Percentiles rank a stretch among this genome's conserved stretches.
Evolutionary conservation across 2,797 vertebrate species (phyloP).

Genomic region (Pipistrellus pygmaeus): DNA sequence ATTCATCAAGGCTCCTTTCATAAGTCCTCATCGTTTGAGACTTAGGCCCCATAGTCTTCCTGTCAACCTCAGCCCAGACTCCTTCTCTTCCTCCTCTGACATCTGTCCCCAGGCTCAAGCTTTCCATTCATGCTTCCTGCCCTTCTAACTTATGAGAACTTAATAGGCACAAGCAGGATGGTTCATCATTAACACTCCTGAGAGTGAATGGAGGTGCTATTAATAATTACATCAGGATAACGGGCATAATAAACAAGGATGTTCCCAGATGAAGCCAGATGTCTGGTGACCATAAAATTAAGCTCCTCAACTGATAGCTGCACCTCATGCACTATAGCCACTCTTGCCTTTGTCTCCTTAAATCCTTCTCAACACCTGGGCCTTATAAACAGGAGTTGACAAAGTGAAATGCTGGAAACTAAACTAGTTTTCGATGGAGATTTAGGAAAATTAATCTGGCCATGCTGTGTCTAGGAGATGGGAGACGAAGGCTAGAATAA

Average conservation of each 20-base stretch:
- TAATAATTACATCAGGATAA: conserved; percentile 24
- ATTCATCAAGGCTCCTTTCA: background rate
- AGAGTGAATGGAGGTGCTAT: background rate
- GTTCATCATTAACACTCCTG: background rate
- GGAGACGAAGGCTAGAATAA: conserved; percentile 52
- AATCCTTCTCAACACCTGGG: background rate
- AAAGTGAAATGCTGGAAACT: conserved; percentile 8
- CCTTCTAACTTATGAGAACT: background rate
- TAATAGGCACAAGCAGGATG: background rate
- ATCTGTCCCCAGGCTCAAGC: background rate
- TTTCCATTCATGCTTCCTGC: background rate
- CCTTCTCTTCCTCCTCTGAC: background rate
- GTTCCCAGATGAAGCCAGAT: background rate
- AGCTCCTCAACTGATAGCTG: background rate
- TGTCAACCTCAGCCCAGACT: background rate
- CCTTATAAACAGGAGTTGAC: conserved; percentile 15
- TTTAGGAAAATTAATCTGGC: conserved; percentile 62
- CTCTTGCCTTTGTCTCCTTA: background rate
- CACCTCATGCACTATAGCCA: no score
- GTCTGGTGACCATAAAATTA: conserved; percentile 28
- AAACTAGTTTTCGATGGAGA: background rate
- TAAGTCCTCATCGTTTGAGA: background rate
- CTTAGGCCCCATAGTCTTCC: no score
- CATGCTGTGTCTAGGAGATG: background rate
- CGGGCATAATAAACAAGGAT: conserved; percentile 14